Conservation (phyloP, 2,888 invertebrate genomes). For the Caenorhabditis becei region DNA sequence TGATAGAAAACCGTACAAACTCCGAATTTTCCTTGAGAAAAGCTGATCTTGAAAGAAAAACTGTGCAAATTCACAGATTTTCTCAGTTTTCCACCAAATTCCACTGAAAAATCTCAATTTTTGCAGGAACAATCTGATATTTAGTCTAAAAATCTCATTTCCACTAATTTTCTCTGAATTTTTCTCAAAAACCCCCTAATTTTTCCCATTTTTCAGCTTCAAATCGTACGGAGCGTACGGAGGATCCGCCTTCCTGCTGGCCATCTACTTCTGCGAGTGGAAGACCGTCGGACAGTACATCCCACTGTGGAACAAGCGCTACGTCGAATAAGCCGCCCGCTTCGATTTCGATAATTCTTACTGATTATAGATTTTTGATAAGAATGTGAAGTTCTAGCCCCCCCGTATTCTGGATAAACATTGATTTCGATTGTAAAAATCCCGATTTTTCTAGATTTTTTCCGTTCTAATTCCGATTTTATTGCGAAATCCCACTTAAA, state of each 20-base stretch:
- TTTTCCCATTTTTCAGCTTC: constrained; percentile 62
- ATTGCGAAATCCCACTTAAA: background rate
- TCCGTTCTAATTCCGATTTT: background rate
- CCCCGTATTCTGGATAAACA: too few species aligned
- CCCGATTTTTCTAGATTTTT: background rate
- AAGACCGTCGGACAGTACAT: constrained; percentile 78
- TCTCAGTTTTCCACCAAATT: background rate
- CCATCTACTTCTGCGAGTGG: constrained; percentile 80
- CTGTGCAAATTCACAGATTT: background rate
- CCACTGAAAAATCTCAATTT: background rate
- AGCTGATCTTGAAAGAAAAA: constrained; percentile 2
- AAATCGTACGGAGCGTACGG: constrained; percentile 75
- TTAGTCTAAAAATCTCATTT: too few species aligned
- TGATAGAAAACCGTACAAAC: too few species aligned
- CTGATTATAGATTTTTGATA: background rate
- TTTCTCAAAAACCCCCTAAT: background rate
- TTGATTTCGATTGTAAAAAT: too few species aligned
- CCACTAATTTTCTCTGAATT: background rate
- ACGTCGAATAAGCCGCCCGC: constrained; percentile 67
- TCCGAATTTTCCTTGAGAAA: too few species aligned
- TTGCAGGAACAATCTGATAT: too few species aligned
- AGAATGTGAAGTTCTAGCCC: background rate
- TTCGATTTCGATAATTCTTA: background rate
- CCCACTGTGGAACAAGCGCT: constrained; percentile 77
- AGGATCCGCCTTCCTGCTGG: constrained; percentile 73